Conservation (phyloP, 2,113 vertebrate genomes). For the Corythoichthys intestinalis region DNA sequence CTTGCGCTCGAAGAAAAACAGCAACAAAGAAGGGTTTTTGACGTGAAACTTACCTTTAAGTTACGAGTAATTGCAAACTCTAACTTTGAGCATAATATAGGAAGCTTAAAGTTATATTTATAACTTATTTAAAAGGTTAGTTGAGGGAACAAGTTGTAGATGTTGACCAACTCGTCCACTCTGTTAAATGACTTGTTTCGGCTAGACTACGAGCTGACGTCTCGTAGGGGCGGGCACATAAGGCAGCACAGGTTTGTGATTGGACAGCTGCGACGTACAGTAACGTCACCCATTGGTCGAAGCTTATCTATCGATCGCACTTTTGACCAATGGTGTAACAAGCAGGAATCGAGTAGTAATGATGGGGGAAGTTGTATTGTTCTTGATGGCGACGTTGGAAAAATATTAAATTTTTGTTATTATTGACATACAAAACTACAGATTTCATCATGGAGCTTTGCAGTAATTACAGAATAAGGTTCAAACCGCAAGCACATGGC, state of each 20-base stretch:
- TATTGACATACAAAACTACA: background rate
- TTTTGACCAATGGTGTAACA: constrained; percentile 43
- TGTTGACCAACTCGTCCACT: constrained; percentile 54
- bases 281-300: constrained; percentile 45
- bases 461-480: background rate
- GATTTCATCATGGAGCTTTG: background rate
- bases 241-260: constrained; percentile 22
- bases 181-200: constrained; percentile 61
- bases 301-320: background rate
- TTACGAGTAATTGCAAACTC: constrained; percentile 26
- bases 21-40: background rate
- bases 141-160: background rate
- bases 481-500: background rate
- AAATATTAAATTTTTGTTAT: background rate
- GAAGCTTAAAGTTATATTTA: constrained; percentile 47
- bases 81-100: constrained; percentile 1
- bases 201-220: constrained; percentile 48
- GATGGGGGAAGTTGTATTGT: constrained; percentile 1
- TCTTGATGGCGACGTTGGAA: background rate
- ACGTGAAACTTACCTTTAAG: constrained; percentile 50
- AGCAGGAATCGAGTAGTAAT: background rate
- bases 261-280: constrained; percentile 38
- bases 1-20: constrained; percentile 26
- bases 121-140: constrained; percentile 26
- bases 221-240: constrained; percentile 40